phyloP scores from a whole-genome alignment of 2,888 invertebrate species.

The Plebejus melissa region DNA sequence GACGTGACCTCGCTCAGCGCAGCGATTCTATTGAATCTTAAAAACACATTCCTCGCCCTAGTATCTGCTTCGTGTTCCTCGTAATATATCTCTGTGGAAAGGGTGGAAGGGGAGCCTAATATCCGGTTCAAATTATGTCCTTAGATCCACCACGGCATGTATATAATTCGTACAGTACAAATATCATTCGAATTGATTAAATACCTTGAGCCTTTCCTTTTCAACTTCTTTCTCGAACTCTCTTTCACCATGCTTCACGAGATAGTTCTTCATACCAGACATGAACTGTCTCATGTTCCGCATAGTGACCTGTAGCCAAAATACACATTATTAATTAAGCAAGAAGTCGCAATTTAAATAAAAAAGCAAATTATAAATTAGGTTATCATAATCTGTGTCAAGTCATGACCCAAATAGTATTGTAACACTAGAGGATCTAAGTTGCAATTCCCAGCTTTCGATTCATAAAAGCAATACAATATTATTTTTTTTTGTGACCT shows the following conservation, averaged over 20 bases:
- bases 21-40: no score
- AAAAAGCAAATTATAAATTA: background rate
- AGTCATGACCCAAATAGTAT: background rate
- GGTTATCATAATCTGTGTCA: background rate
- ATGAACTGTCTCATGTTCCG: constrained; percentile 96
- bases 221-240: constrained; percentile 95
- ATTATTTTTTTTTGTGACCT: background rate
- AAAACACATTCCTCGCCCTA: no score
- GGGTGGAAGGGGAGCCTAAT: no score
- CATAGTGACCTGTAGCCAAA: constrained; percentile 84
- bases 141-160: no score
- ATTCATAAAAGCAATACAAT: no score
- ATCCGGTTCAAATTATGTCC: no score
- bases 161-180: no score
- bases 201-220: constrained; percentile 87
- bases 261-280: constrained; percentile 99
- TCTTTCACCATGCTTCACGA: constrained; percentile 96
- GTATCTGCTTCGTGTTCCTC: no score
- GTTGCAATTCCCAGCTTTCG: background rate
- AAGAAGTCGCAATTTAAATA: background rate
- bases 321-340: background rate
- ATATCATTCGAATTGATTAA: no score
- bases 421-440: background rate
- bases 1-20: no score
- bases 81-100: no score